A percentile compares a stretch with the other conserved stretches of the same genome.
These are phyloP conservation scores for Echiichthys vipera DNA, from an alignment of 2,797 vertebrate species.

Conservation along the genomic window DNA sequence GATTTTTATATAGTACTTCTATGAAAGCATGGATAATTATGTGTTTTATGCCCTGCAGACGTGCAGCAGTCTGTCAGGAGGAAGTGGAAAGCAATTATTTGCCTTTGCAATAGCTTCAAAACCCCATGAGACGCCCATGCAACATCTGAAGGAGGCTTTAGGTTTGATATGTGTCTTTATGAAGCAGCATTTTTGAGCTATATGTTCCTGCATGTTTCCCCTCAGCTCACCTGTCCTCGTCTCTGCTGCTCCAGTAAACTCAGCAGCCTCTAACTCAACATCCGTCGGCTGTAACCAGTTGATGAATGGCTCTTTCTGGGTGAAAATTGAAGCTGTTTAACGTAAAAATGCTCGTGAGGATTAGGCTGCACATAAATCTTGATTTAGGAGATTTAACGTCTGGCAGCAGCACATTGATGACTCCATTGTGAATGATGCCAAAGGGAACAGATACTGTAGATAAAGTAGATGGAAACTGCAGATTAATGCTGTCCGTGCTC, in stretches of 20 bases:
- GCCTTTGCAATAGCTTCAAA: slow-evolving; percentile 56
- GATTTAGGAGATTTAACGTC: slow-evolving; percentile 45
- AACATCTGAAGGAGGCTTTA: slow-evolving; percentile 28
- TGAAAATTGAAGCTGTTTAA: slow-evolving; percentile 50
- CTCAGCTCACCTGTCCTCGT: slow-evolving; percentile 35
- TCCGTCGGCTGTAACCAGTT: slow-evolving; percentile 5
- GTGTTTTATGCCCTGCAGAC: slow-evolving; percentile 53
- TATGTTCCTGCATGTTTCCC: slow-evolving; percentile 25
- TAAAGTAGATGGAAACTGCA: slow-evolving; percentile 29
- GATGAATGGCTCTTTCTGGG: slow-evolving; percentile 53
- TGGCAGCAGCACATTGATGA: slow-evolving; percentile 8
- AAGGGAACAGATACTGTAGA: slow-evolving; percentile 22
- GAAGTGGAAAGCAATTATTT: slow-evolving; percentile 66
- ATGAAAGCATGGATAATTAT: slow-evolving; percentile 65
- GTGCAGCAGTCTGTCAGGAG: slow-evolving; percentile 57
- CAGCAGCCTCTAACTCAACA: slow-evolving; percentile 7
- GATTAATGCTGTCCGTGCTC: slow-evolving; percentile 28
- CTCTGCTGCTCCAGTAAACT: not conserved
- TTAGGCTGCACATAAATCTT: slow-evolving; percentile 61
- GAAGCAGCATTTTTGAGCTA: not conserved
- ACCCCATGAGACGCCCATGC: not conserved
- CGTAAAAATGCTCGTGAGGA: slow-evolving; percentile 50
- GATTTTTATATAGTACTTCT: slow-evolving; percentile 69
- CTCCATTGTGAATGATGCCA: slow-evolving; percentile 20
- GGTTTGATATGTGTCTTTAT: slow-evolving; percentile 15